phyloP scores from a whole-genome alignment of 1,140 invertebrate genomes.

The Bombus picipes region DNA sequence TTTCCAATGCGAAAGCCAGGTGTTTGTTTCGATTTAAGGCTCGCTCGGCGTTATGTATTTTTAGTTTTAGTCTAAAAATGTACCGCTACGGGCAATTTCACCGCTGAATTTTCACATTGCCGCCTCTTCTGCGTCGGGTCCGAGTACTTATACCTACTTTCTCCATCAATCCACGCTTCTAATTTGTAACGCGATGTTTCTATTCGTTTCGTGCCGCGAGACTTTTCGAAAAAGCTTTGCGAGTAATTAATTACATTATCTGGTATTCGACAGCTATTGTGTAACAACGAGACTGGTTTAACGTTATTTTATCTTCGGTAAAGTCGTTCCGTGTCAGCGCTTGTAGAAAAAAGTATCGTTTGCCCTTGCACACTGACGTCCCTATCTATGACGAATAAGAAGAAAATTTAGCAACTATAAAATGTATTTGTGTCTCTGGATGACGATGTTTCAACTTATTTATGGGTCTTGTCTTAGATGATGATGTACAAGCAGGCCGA shows the following conservation, averaged over 20 bases:
- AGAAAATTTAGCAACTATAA: background rate
- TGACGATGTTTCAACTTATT: background rate
- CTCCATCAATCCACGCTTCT: background rate
- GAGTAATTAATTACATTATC: constrained; percentile 7
- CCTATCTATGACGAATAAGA: background rate
- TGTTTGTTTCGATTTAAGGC: background rate
- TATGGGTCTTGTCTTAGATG: constrained; percentile 85
- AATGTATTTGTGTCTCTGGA: background rate
- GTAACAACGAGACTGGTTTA: background rate
- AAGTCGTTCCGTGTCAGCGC: background rate
- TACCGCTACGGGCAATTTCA: constrained; percentile 34
- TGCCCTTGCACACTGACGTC: background rate
- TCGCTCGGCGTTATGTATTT: constrained; percentile 64
- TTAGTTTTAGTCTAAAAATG: constrained; percentile 70
- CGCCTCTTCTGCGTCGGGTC: background rate
- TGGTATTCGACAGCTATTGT: background rate
- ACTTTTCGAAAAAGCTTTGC: background rate
- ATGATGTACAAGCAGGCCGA: constrained; percentile 93
- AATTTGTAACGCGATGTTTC: background rate
- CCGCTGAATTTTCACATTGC: constrained; percentile 42
- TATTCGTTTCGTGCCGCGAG: background rate
- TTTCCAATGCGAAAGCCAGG: background rate
- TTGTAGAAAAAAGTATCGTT: background rate
- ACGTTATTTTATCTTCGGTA: background rate
- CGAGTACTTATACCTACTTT: background rate